Evolutionary conservation across 1,140 invertebrate species (phyloP).

Genomic region (Plodia interpunctella): DNA sequence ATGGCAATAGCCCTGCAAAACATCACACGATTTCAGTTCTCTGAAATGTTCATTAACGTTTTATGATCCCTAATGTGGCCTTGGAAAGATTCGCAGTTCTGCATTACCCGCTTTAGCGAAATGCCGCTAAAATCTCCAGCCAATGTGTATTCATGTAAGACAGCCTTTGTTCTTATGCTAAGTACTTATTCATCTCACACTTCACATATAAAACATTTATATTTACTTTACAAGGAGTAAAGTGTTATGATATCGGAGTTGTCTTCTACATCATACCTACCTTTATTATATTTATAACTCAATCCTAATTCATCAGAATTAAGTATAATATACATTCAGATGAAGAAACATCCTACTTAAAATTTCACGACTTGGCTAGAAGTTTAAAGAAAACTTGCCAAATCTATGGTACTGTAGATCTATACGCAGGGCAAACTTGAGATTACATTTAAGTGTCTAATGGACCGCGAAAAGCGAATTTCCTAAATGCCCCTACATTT

Average conservation of each 20-base stretch:
- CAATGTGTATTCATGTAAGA: not conserved
- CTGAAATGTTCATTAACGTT: not conserved
- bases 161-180: not conserved
- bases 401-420: conserved; percentile 16
- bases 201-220: not conserved
- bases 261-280: no score
- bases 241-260: not conserved
- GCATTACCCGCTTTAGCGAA: not conserved
- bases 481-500: conserved; percentile 28
- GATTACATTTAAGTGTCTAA: conserved; percentile 40
- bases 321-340: no score
- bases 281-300: no score
- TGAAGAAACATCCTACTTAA: not conserved
- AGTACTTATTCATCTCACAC: conserved; percentile 1
- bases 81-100: not conserved
- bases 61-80: not conserved
- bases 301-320: no score
- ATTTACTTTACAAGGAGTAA: not conserved
- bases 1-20: not conserved
- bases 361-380: conserved; percentile 4
- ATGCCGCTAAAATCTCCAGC: not conserved
- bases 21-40: not conserved
- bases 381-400: conserved; percentile 34
- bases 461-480: conserved; percentile 39
- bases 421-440: conserved; percentile 18